These are phyloP conservation scores for Isotomurus palustris DNA, from an alignment of 2,888 invertebrate species.

Conservation along the genomic window DNA sequence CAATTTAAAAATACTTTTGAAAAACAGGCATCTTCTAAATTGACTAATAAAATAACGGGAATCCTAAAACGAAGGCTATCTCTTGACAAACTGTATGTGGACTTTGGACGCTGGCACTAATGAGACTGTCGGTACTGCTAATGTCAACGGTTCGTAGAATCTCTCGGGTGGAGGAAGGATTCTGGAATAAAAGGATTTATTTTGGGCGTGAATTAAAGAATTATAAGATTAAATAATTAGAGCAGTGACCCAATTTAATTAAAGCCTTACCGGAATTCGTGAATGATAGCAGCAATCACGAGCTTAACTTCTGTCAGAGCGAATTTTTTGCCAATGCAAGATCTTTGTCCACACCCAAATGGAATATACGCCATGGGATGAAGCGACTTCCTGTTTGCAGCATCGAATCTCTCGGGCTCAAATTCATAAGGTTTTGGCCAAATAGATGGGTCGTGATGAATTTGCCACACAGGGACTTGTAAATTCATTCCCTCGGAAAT, in stretches of 20 bases:
- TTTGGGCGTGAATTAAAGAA: no score
- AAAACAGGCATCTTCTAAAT: no score
- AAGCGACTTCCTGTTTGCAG: constrained; percentile 34
- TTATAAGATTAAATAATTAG: no score
- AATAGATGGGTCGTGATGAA: constrained; percentile 44
- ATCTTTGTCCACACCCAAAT: constrained; percentile 41
- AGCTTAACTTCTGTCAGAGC: constrained; percentile 46
- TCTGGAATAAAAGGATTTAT: no score
- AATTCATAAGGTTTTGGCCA: constrained; percentile 43
- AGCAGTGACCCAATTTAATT: background rate
- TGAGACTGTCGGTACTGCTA: background rate
- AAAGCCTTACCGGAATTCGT: constrained; percentile 41
- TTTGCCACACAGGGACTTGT: constrained; percentile 44
- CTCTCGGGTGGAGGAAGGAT: no score
- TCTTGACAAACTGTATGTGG: background rate
- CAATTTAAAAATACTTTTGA: no score
- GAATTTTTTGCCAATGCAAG: constrained; percentile 47
- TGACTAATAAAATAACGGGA: no score
- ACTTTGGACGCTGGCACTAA: background rate
- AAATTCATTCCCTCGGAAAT: constrained; percentile 38
- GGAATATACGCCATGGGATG: constrained; percentile 46
- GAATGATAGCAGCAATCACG: constrained; percentile 40
- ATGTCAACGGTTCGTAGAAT: background rate
- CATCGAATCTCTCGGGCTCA: constrained; percentile 43
- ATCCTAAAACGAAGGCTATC: no score